Evolutionary conservation across 2,888 invertebrate species (phyloP), one percentile per base, ranked within the genome.

Genomic region (Fragum fragum): DNA sequence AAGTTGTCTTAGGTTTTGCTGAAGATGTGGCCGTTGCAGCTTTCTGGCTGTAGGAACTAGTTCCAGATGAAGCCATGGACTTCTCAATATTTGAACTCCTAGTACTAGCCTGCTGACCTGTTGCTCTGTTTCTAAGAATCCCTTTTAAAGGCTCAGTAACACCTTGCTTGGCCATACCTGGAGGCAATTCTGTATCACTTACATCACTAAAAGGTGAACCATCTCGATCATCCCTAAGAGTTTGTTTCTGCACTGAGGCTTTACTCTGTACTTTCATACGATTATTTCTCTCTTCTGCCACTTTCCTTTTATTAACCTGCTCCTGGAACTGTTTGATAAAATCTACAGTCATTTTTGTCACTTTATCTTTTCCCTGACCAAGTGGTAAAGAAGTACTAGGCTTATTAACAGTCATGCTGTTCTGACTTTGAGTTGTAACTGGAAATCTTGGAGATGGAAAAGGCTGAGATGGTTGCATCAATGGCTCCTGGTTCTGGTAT

Each of bases 151-250:
- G 66, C 11, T 18, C 7, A 11, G 36, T 7, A n/a, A 11, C 66
- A 42, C 23, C 11, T 42, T 5, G 66, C 23, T 23, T 66, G 7
- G 11, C 28, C 0, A 32, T 61, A n/a, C 9, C 39, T n/a, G 42
- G 6, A 9, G 42, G 21, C 5, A 21, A 18, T 3, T 42, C 42
- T 21, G 66, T 42, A 21, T 66, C 66, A 66, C 66, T 66, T 9
- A 42, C 66, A 42, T 66, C 66, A 42, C 66, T 66, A 66, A 66
- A 66, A 36, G 66, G 66, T 9, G 66, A 66, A 3, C 23, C 42
- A 14, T 66, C 66, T 42, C 66, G 14, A 32, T 32, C n/a, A 23
- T 32, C 26, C 3, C 57, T 11, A 1, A 26, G 11, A 18, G 47
- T 47, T n/a, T 47, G 47, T 47, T n/a, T 47, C n/a, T 61, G 61